Evolutionary conservation across 2,888 invertebrate species (phyloP).

Genomic region (Brenthis hecate): DNA sequence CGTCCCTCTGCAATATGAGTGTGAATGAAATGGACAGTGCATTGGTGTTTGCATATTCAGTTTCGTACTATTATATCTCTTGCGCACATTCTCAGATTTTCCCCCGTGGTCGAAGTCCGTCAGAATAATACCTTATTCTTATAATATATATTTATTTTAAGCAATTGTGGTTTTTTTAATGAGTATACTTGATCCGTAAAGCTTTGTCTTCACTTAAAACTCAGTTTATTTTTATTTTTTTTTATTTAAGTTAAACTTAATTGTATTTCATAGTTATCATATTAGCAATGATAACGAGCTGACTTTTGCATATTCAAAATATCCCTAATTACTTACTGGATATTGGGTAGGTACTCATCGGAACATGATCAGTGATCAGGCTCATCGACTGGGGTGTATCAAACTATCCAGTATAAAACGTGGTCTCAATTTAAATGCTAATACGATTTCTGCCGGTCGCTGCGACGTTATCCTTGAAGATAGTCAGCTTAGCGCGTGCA

Average conservation of each 20-base stretch:
- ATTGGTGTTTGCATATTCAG: no score
- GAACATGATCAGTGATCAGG: slow-evolving; percentile 18
- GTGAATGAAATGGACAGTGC: no score
- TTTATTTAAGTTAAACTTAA: background rate
- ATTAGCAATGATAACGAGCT: slow-evolving; percentile 1
- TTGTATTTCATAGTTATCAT: slow-evolving; percentile 4
- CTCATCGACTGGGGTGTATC: slow-evolving; percentile 19
- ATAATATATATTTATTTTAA: no score
- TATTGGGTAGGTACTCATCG: slow-evolving; percentile 13
- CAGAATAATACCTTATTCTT: no score
- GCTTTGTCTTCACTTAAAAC: no score
- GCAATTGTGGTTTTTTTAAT: no score
- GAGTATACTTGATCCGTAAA: no score
- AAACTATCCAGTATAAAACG: slow-evolving; percentile 23
- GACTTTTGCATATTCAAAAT: slow-evolving; percentile 19
- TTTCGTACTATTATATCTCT: no score
- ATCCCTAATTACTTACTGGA: slow-evolving; percentile 23
- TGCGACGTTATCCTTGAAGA: slow-evolving; percentile 56
- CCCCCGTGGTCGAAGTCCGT: no score
- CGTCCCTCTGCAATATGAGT: no score
- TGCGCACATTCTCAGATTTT: no score
- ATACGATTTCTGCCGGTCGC: slow-evolving; percentile 54
- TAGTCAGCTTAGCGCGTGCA: slow-evolving; percentile 55
- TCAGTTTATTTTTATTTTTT: background rate
- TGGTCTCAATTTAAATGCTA: slow-evolving; percentile 54